Evolutionary conservation across 2,888 invertebrate species (phyloP), one percentile per base, ranked within the genome.

Genomic region (Ennomos quercinarius): DNA sequence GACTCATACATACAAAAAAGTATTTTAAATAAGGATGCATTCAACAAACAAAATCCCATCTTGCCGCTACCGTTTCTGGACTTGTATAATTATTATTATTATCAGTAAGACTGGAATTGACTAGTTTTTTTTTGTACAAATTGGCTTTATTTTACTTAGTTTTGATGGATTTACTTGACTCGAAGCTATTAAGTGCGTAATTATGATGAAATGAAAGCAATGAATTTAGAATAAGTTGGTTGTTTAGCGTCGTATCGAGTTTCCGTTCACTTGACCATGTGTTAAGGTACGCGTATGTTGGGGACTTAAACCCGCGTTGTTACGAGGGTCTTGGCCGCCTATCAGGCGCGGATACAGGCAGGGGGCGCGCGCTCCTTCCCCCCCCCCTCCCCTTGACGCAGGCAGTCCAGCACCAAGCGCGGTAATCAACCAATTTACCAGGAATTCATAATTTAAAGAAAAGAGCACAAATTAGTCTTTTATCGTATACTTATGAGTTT

Each of bases 161-260:
- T 76, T 68, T 61, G 64, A 71, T 65, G 70, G 48, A 58, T 67
- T 60, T 63, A 56, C 45, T 60, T 67, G 61, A 64, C 50, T 55
- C 43, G 27, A 27, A 49, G 46, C 43, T 68, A 59, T 69, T 58
- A 80, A 81, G 80, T 82, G 80, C 78, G 83, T 76, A 76, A 71
- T 77, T 72, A 72, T 63, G 67, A 68, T 62, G 73, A 77, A 83
- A 78, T 73, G 62, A 73, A 84, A 86, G 84, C 84, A 85, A 84
- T 84, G 71, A 81, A 83, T 72, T 76, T 83, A 81, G 79, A 65
- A 63, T 77, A 76, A 77, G 68, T 66, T 68, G 43, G 48, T 59
- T 63, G 62, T 72, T 70, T 67, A 67, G 62, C n/a, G n/a, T 73
- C 60, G 61, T 71, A 71, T 71, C 68, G 69, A 67, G 67, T 67